Conservation (phyloP, 2,888 invertebrate species). For the Autographa gamma region DNA sequence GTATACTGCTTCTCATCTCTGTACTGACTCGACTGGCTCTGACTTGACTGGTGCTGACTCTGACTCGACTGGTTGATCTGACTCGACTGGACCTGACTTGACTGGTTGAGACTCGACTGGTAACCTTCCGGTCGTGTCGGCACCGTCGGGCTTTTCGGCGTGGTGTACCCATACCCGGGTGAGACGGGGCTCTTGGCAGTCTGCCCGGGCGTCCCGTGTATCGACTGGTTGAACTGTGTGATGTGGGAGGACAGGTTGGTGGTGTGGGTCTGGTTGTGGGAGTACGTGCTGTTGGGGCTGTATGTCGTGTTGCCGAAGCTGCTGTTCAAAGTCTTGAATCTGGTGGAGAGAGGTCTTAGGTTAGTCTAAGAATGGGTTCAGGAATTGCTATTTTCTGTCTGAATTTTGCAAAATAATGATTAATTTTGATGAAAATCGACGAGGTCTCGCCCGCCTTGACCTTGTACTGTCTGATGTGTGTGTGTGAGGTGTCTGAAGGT, state of each 20-base stretch:
- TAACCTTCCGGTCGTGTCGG: slow-evolving; percentile 32
- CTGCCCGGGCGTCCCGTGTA: slow-evolving; percentile 66
- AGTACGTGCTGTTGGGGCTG: slow-evolving; percentile 80
- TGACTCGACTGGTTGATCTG: slow-evolving; percentile 48
- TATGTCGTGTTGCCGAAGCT: slow-evolving; percentile 84
- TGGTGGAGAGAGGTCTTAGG: slow-evolving; percentile 7
- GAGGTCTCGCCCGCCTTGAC: too few relatives aligned
- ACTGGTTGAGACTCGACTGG: slow-evolving; percentile 40
- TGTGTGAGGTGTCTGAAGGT: neutral
- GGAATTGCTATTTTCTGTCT: too few relatives aligned
- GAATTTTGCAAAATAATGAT: too few relatives aligned
- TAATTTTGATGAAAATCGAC: too few relatives aligned
- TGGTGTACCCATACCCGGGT: slow-evolving; percentile 50
- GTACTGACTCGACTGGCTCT: slow-evolving; percentile 61
- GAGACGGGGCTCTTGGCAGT: slow-evolving; percentile 48
- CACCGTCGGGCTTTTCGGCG: slow-evolving; percentile 50
- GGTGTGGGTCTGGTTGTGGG: slow-evolving; percentile 36
- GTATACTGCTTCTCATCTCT: slow-evolving; percentile 76
- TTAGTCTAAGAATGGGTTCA: too few relatives aligned
- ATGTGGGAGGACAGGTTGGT: slow-evolving; percentile 64
- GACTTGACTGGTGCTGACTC: slow-evolving; percentile 60
- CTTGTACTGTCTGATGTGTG: too few relatives aligned
- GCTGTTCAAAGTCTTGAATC: slow-evolving; percentile 78
- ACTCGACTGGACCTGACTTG: slow-evolving; percentile 43
- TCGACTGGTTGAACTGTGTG: slow-evolving; percentile 74